These are phyloP conservation scores for Porites rus DNA, from an alignment of 92 coral and sea anemone species.

Conservation along the genomic window DNA sequence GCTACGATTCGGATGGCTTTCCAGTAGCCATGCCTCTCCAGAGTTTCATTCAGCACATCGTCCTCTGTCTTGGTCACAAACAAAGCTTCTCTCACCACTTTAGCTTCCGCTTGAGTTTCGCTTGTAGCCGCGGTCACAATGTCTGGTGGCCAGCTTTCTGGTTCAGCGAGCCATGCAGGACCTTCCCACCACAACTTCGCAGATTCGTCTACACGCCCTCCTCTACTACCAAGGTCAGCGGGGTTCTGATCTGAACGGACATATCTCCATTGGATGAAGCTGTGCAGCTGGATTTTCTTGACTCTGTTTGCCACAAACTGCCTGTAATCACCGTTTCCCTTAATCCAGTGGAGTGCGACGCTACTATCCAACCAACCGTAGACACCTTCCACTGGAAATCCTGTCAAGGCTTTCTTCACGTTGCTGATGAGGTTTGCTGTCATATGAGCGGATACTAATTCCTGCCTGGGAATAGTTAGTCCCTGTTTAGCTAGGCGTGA, in stretches of 20 bases:
- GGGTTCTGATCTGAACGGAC: slow-evolving; percentile 12
- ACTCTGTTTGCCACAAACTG: slow-evolving; percentile 41
- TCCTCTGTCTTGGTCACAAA: background rate
- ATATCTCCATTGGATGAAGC: slow-evolving; percentile 14
- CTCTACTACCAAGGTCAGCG: slow-evolving; percentile 14
- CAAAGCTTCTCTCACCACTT: too few species aligned
- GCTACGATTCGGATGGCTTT: slow-evolving; percentile 11
- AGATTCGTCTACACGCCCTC: background rate
- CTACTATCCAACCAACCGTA: slow-evolving; percentile 40
- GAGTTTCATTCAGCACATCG: slow-evolving; percentile 25
- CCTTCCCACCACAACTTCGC: too few species aligned
- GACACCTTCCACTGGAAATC: slow-evolving; percentile 25
- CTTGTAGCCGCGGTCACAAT: too few species aligned
- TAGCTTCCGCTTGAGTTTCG: too few species aligned
- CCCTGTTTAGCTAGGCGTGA: slow-evolving; percentile 17
- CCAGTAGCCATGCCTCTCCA: slow-evolving; percentile 33
- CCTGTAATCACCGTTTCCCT: slow-evolving; percentile 26
- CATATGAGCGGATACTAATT: slow-evolving; percentile 47
- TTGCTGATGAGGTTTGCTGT: slow-evolving; percentile 25
- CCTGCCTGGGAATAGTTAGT: slow-evolving; percentile 47
- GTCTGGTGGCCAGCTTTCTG: too few species aligned
- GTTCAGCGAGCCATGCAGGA: too few species aligned
- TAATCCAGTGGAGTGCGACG: slow-evolving; percentile 48
- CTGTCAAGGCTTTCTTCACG: slow-evolving; percentile 29
- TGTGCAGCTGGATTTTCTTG: slow-evolving; percentile 22